Evolutionary conservation across 2,113 vertebrate genomes (phyloP), one percentile per base, ranked within the genome.

Genomic region (Paradoxurus hermaphroditus): DNA sequence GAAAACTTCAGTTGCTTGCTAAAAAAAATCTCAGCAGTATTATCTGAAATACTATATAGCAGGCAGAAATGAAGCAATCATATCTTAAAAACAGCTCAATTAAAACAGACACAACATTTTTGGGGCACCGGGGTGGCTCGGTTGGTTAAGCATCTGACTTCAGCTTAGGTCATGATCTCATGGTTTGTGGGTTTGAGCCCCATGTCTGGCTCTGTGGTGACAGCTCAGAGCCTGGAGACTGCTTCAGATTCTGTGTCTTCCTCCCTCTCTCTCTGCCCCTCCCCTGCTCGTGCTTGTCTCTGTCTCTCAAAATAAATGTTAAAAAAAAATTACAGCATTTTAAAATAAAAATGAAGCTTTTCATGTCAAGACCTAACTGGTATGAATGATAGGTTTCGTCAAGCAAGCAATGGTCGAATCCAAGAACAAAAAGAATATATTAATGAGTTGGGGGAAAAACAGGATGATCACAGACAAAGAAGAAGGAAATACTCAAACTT

Each of bases 61-160:
- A 70, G 16, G 44, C 19, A 94, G 36, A 95, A 94, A 91, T 41
- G 9, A 95, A 56, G 59, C 18, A 83, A 53, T 19, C 15, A 3
- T n/a, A 91, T n/a, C 67, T 68, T 91, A 44, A 96, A 87, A 90
- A 93, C 7, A 56, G 56, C 10, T 91, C 16, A 94, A 92, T 85
- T 91, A 86, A 51, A 63, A 81, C 0, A 46, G 1, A 91, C 6
- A 53, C 7, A 70, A 21, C 7, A 59, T 59, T 59, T 59, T 23
- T 21, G 56, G 21, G 56, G 56, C 21, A 23, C 56, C 21, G 23
- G 56, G 56, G 21, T 59, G 21, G 56, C 56, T 23, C 18, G 14
- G 56, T 59, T 8, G 19, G 56, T 59, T 23, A 59, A 59, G 21
- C 21, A 2, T 19, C 56, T 7, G 56, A 59, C 56, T 23, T 59